Conservation (phyloP, 1,140 invertebrate species). For the Ostrea denselamellosa region DNA sequence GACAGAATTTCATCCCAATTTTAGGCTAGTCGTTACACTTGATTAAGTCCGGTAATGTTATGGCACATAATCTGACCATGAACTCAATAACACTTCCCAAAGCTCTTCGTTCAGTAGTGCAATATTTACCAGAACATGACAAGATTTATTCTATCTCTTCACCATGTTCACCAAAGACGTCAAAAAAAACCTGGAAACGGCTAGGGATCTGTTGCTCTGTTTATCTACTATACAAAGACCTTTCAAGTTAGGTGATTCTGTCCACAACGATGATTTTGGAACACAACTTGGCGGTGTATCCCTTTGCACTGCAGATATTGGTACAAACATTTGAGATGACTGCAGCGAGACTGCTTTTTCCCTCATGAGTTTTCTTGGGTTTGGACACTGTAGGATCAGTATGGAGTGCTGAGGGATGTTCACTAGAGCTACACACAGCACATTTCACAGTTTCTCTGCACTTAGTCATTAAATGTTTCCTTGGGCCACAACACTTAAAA, state of each 20-base stretch:
- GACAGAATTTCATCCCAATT: neutral
- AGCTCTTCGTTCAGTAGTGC: neutral
- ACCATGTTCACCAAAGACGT: neutral
- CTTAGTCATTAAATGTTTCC: neutral
- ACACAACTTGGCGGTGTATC: conserved; percentile 46
- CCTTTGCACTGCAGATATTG: neutral
- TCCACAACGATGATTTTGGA: conserved; percentile 36
- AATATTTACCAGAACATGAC: neutral
- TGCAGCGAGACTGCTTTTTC: neutral
- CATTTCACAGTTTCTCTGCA: conserved; percentile 46
- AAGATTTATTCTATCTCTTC: neutral
- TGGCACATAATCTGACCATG: neutral
- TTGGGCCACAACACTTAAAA: conserved; percentile 46
- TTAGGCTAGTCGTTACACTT: too few relatives aligned
- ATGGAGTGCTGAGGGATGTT: conserved; percentile 43
- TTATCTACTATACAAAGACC: neutral
- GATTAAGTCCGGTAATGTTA: too few relatives aligned
- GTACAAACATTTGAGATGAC: conserved; percentile 16
- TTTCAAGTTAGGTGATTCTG: neutral
- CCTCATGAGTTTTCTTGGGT: neutral
- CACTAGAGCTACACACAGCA: neutral
- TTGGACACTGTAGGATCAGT: neutral
- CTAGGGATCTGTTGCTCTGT: neutral
- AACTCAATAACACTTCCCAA: neutral
- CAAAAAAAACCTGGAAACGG: conserved; percentile 29